Conservation (phyloP, 2,797 vertebrate genomes). For the Choloepus didactylus region DNA sequence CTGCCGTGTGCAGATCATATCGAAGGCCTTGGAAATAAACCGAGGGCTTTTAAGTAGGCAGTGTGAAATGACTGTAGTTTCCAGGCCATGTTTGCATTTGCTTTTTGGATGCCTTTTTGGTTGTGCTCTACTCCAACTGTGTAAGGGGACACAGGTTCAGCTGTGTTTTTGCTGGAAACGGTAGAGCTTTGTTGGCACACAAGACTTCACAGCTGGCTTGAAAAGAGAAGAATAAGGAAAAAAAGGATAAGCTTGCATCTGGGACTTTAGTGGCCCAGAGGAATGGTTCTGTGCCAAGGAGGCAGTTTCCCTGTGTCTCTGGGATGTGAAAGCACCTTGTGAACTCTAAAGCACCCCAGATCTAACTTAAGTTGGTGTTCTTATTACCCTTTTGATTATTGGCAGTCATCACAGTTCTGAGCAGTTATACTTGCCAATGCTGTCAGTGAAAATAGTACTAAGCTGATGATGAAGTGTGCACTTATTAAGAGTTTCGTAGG, state of each 20-base stretch:
- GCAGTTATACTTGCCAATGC: background rate
- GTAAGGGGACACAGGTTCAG: background rate
- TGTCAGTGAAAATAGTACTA: background rate
- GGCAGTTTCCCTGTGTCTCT: background rate
- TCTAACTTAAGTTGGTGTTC: background rate
- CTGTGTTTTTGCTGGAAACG: slow-evolving; percentile 42
- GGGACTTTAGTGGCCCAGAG: background rate
- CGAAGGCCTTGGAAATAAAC: background rate
- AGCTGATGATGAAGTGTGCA: background rate
- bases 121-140: background rate
- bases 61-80: background rate
- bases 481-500: background rate
- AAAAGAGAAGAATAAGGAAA: background rate
- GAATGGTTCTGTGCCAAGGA: fast-evolving
- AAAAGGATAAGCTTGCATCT: background rate
- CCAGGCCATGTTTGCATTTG: background rate
- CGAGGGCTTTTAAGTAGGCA: background rate
- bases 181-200: slow-evolving; percentile 51
- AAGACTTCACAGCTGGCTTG: background rate
- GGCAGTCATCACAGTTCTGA: background rate
- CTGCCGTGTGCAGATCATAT: background rate
- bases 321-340: background rate
- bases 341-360: background rate
- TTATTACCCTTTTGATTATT: background rate
- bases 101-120: slow-evolving; percentile 53